Evolutionary conservation across 2,113 vertebrate species (phyloP).

Genomic region (Poecile atricapillus): DNA sequence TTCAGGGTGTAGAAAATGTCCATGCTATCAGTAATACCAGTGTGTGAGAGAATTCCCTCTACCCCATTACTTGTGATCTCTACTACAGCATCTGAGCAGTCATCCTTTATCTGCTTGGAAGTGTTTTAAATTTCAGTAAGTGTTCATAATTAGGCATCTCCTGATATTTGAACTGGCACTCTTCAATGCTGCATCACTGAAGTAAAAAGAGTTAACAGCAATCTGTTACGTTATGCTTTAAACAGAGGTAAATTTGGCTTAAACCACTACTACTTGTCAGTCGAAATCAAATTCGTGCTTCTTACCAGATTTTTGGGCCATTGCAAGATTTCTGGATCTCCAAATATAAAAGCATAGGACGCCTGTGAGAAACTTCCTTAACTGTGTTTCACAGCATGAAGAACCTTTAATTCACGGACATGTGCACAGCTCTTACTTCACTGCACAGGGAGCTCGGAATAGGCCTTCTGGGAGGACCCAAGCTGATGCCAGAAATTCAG

Average conservation of each 20-base stretch:
- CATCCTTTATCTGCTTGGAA: not conserved
- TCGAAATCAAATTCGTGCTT: not conserved
- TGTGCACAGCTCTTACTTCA: slow-evolving; percentile 24
- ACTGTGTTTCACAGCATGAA: not conserved
- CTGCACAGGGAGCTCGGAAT: not conserved
- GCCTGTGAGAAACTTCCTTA: slow-evolving; percentile 5
- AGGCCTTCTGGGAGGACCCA: slow-evolving; percentile 3
- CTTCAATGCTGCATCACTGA: not conserved
- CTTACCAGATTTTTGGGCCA: not conserved
- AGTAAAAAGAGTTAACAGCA: not conserved
- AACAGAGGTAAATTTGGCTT: not conserved
- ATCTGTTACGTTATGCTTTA: not conserved
- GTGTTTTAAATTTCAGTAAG: not conserved
- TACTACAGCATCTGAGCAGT: not conserved
- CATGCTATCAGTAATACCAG: not conserved
- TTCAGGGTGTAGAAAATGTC: not conserved
- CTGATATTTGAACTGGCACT: not conserved
- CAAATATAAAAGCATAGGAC: not conserved
- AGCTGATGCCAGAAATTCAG: not conserved
- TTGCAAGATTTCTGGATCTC: not conserved
- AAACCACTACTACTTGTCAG: not conserved
- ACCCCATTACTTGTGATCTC: not conserved
- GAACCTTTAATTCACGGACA: slow-evolving; percentile 35
- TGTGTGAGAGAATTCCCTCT: not conserved
- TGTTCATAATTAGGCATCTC: not conserved